Conservation (phyloP, 2,888 invertebrate genomes). For the Hydroisotoma schaefferi region DNA sequence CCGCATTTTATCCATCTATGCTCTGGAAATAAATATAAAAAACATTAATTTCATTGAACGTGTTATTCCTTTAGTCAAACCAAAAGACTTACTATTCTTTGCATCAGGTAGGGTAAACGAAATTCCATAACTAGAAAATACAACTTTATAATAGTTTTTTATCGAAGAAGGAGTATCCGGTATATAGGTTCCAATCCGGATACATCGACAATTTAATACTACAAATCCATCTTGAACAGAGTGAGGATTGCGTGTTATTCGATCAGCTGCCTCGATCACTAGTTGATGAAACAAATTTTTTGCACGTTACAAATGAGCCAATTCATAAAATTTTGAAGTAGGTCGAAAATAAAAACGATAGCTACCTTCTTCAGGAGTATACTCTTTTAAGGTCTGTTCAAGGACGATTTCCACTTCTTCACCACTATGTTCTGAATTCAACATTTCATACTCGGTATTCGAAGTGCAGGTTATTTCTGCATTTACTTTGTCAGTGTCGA, state of each 20-base stretch:
- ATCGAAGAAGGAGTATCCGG: conserved; percentile 60
- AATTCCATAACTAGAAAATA: conserved; percentile 55
- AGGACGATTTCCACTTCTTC: neutral
- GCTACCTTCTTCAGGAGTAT: neutral
- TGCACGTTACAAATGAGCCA: neutral
- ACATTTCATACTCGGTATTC: neutral
- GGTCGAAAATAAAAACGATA: neutral
- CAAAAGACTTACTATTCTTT: conserved; percentile 51
- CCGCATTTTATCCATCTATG: conserved; percentile 58
- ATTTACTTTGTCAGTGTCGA: neutral
- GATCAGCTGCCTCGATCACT: conserved; percentile 1
- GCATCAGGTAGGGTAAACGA: conserved; percentile 54
- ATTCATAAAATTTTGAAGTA: neutral
- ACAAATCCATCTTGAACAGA: neutral
- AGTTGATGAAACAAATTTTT: neutral
- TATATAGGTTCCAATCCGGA: conserved; percentile 81
- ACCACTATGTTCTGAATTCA: neutral
- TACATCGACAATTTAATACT: conserved; percentile 65
- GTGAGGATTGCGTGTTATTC: no score
- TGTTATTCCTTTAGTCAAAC: neutral
- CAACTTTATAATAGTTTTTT: conserved; percentile 60
- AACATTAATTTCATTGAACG: neutral
- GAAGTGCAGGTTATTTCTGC: neutral
- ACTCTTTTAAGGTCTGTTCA: neutral
- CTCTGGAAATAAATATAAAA: conserved; percentile 53